Percentiles rank a stretch among this genome's conserved stretches.
Conservation (phyloP, 2,113 vertebrate species). For the Sinocyclocheilus maitianheensis region DNA sequence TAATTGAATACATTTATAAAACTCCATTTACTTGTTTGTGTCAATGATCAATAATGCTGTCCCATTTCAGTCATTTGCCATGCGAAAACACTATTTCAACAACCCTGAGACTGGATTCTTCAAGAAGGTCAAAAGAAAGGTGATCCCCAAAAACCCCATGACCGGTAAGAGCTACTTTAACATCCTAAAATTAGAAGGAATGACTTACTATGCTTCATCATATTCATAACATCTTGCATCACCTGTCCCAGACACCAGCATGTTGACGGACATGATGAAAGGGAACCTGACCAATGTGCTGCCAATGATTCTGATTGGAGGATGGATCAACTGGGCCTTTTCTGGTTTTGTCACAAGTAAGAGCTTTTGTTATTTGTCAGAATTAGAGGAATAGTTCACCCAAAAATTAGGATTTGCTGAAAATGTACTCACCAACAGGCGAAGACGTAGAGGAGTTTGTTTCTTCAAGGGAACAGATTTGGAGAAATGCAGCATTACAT, state of each 20-base stretch:
- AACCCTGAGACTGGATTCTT: slow-evolving; percentile 81
- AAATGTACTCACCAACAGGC: too few relatives aligned
- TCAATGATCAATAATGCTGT: not conserved
- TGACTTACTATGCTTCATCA: not conserved
- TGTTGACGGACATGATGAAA: slow-evolving; percentile 87
- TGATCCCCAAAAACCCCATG: slow-evolving; percentile 81
- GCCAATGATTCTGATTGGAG: slow-evolving; percentile 85
- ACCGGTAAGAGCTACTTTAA: slow-evolving; percentile 69
- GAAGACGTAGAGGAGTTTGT: not conserved
- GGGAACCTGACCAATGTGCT: slow-evolving; percentile 83
- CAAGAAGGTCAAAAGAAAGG: slow-evolving; percentile 82
- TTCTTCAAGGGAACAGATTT: not conserved
- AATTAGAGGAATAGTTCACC: not conserved
- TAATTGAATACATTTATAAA: not conserved
- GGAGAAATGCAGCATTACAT: not conserved
- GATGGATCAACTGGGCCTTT: slow-evolving; percentile 88
- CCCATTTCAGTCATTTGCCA: slow-evolving; percentile 77
- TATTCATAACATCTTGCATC: not conserved
- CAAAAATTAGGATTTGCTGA: too few relatives aligned
- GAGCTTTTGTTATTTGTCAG: slow-evolving; percentile 42
- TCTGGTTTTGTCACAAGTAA: slow-evolving; percentile 85
- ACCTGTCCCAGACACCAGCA: slow-evolving; percentile 74
- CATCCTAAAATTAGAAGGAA: not conserved
- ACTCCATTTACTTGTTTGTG: not conserved
- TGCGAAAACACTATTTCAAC: slow-evolving; percentile 85